phyloP scores from a whole-genome alignment of 2,888 invertebrate species.

The Argyresthia albistria region DNA sequence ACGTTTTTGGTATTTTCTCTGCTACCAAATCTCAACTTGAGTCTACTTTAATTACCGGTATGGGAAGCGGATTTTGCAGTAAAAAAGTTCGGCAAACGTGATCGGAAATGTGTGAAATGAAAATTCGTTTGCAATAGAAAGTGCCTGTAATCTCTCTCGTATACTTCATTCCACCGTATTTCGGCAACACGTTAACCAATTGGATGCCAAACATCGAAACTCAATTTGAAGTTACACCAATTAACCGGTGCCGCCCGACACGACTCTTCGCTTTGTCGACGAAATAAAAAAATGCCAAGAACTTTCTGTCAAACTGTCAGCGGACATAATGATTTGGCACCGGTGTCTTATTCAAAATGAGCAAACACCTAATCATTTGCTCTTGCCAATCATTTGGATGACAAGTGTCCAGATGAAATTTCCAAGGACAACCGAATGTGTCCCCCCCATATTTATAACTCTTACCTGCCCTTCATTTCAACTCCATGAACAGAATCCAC shows the following conservation, averaged over 20 bases:
- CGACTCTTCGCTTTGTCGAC: conserved; percentile 18
- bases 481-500: neutral
- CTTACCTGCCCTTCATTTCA: too few relatives aligned
- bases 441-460: too few relatives aligned
- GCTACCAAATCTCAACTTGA: too few relatives aligned
- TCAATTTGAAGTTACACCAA: conserved; percentile 15
- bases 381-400: conserved; percentile 30
- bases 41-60: too few relatives aligned
- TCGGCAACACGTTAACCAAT: conserved; percentile 8
- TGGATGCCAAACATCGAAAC: conserved; percentile 17
- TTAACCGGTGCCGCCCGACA: conserved; percentile 16
- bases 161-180: neutral
- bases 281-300: conserved; percentile 15
- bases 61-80: too few relatives aligned
- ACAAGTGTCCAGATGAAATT: neutral
- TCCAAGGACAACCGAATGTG: neutral
- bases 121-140: neutral
- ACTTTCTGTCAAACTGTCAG: conserved; percentile 21
- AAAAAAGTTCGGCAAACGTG: too few relatives aligned
- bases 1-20: too few relatives aligned
- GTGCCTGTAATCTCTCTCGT: neutral
- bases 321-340: conserved; percentile 19
- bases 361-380: conserved; percentile 27
- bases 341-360: conserved; percentile 31
- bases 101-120: neutral